A percentile compares a stretch with the other conserved stretches of the same genome.
phyloP scores from a whole-genome alignment of 1,140 invertebrate species.

The Trachelipus rathkii region DNA sequence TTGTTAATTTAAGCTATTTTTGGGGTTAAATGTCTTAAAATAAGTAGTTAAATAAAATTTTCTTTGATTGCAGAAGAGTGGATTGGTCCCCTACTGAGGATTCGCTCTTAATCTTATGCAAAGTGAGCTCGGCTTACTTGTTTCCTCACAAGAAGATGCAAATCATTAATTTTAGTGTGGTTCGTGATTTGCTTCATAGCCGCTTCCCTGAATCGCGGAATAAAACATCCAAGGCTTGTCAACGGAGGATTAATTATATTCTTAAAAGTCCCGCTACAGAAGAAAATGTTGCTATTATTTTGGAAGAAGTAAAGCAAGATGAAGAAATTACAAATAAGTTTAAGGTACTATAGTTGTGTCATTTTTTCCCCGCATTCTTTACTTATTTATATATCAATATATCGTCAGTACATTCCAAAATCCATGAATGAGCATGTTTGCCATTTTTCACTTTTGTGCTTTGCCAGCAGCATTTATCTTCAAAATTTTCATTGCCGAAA shows the following conservation, averaged over 20 bases:
- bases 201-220: conserved; percentile 54
- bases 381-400: too few species aligned
- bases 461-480: too few species aligned
- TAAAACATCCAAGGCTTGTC: conserved; percentile 67
- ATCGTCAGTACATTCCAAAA: too few species aligned
- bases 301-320: conserved; percentile 61
- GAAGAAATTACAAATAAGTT: conserved; percentile 49
- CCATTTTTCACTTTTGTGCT: conserved; percentile 49
- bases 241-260: conserved; percentile 62
- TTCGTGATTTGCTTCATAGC: conserved; percentile 62
- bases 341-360: conserved; percentile 42
- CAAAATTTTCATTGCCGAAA: too few species aligned
- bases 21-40: neutral
- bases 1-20: neutral
- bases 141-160: conserved; percentile 56
- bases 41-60: neutral
- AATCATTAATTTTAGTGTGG: conserved; percentile 53
- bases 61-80: conserved; percentile 50
- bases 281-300: conserved; percentile 58
- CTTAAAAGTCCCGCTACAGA: conserved; percentile 58
- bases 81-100: conserved; percentile 63
- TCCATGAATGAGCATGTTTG: too few species aligned
- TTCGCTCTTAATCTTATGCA: conserved; percentile 62
- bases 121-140: conserved; percentile 63
- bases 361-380: too few species aligned